phyloP scores from a whole-genome alignment of 2,797 vertebrate genomes.

The Dicrostonyx torquatus region DNA sequence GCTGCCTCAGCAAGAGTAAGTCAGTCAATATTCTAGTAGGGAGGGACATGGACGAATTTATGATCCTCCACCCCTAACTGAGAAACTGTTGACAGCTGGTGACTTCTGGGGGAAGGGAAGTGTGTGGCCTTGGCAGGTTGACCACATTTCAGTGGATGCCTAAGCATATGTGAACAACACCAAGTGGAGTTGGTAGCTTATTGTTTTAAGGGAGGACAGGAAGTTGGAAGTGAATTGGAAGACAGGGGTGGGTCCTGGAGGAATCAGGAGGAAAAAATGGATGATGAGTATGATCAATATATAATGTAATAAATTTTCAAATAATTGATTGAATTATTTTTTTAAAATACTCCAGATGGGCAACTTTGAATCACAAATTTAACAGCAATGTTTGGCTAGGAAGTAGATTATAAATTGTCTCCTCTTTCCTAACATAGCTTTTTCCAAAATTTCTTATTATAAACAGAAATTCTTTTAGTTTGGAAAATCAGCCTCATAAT shows the following conservation, averaged over 20 bases:
- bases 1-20: neutral
- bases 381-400: neutral
- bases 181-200: neutral
- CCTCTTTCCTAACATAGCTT: constrained; percentile 19
- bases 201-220: neutral
- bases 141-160: neutral
- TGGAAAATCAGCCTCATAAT: constrained; percentile 35
- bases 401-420: constrained; percentile 41
- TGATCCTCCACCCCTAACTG: neutral
- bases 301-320: neutral
- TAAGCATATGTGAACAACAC: neutral
- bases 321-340: neutral
- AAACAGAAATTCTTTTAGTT: constrained; percentile 46
- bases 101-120: neutral
- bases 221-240: neutral
- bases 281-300: neutral
- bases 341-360: neutral
- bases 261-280: neutral
- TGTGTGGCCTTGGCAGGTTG: neutral
- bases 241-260: neutral
- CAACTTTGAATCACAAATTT: neutral
- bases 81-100: neutral
- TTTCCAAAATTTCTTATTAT: neutral
- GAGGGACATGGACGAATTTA: neutral
- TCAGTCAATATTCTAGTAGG: neutral